These are phyloP conservation scores for Neosalanx taihuensis DNA, from an alignment of 2,797 vertebrate species.

Conservation along the genomic window DNA sequence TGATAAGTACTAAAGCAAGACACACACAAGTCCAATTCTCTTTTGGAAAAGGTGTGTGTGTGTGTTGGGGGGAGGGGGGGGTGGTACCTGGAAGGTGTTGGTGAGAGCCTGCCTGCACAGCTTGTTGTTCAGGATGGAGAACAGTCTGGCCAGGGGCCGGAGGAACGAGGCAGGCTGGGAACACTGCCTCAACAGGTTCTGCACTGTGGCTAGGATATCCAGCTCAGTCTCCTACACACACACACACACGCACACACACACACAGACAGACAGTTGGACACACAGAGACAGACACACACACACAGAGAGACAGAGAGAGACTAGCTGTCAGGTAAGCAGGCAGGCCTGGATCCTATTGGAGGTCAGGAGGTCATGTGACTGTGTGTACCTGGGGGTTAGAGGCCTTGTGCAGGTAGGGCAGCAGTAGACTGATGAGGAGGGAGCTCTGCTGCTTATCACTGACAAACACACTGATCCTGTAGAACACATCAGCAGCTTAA, in stretches of 20 bases:
- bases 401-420: constrained; percentile 86
- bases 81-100: constrained; percentile 83
- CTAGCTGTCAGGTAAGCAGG: too few species aligned
- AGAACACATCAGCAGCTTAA: not conserved
- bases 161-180: constrained; percentile 78
- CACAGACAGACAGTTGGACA: not conserved
- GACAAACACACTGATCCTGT: constrained; percentile 90
- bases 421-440: constrained; percentile 83
- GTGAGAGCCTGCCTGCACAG: constrained; percentile 85
- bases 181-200: constrained; percentile 88
- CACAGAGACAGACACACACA: not conserved
- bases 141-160: constrained; percentile 85
- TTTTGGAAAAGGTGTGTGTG: too few species aligned
- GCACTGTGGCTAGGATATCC: constrained; percentile 88
- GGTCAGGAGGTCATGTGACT: not conserved
- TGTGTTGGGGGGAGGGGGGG: too few species aligned
- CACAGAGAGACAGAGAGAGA: too few species aligned
- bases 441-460: constrained; percentile 89
- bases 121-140: constrained; percentile 85
- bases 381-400: constrained; percentile 77
- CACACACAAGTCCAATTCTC: too few species aligned
- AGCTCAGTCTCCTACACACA: constrained; percentile 83
- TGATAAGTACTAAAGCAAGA: too few species aligned
- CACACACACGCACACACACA: not conserved
- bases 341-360: too few species aligned